Base-by-base conservation (phyloP, 1,140 invertebrate species). In the Stenopsyche tienmushanensis region DNA sequence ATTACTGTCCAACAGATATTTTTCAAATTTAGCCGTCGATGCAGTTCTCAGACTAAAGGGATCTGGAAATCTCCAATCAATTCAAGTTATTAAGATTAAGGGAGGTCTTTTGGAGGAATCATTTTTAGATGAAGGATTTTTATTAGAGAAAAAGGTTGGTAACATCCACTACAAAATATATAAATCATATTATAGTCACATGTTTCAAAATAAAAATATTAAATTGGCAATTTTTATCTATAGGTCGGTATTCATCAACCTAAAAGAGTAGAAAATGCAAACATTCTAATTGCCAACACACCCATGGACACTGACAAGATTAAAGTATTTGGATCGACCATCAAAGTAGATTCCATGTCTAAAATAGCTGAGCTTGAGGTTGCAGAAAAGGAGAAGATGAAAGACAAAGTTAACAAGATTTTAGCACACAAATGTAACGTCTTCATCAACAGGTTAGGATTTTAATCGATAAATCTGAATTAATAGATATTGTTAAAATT, bases 221-320 rank as follows among this genome's bases (percentile, higher is more conserved):
- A 8, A 8, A 57, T 39, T 29, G 1, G 1, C 44, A n/a, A 47
- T 60, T 55, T 58, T 52, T 67, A 2, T 25, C 20, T 70, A 45
- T 13, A 81, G 79, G 78, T 80, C 55, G 80, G 79, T 69, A 83
- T 90, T 26, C 89, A 92, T 78, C 93, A 96, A 76, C 94, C 94
- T 0, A 93, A 94, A 75, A 80, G 86, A 59, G 82, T 98, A 72
- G 94, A 97, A 80, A 97, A 90, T 75, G 96, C 96, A 9, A 91
- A 89, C 74, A 99, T 99, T 75, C 85, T 99, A 10, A 96, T 99
- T 75, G 97, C 97, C n/a, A 99, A 99, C 75, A 99, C 98, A 29
- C 94, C 98, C 0, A 99, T 99, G 98, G 98, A 99, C 78, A 97
- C 96, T 17, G 98, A 99, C 74, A 99, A 99, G 82, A 98, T 99